These are phyloP conservation scores for Turnix velox DNA, from an alignment of 2,113 vertebrate species.

Conservation along the genomic window DNA sequence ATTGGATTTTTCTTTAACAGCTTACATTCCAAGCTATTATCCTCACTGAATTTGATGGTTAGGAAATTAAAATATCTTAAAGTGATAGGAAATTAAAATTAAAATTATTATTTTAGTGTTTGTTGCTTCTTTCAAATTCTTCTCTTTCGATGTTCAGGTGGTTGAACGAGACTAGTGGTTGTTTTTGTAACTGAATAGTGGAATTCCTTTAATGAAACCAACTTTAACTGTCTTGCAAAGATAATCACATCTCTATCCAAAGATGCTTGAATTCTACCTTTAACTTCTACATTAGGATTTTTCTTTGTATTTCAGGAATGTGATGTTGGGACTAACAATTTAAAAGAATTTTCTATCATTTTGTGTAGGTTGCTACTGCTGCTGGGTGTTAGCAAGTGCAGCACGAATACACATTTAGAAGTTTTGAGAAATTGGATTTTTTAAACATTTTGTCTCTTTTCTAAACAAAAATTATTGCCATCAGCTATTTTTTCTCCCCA, in stretches of 20 bases:
- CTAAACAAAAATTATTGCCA: conserved; percentile 17
- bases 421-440: conserved; percentile 8
- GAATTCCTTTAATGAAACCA: neutral
- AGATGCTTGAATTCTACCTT: neutral
- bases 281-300: neutral
- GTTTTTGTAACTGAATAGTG: neutral
- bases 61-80: neutral
- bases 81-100: neutral
- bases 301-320: neutral
- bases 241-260: neutral
- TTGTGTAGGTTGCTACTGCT: conserved; percentile 44
- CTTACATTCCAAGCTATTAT: neutral
- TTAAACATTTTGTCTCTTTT: conserved; percentile 23
- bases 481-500: conserved; percentile 4
- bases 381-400: conserved; percentile 49
- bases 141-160: neutral
- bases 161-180: neutral
- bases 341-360: conserved; percentile 9
- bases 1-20: neutral
- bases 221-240: neutral
- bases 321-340: neutral
- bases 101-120: neutral
- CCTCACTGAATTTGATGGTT: neutral
- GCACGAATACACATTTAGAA: conserved; percentile 8
- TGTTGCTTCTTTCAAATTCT: neutral